A percentile compares a stretch with the other conserved stretches of the same genome.
Evolutionary conservation across 35 echinoderm and acorn worm species (phyloP).

Genomic region (Chiridota heheva): DNA sequence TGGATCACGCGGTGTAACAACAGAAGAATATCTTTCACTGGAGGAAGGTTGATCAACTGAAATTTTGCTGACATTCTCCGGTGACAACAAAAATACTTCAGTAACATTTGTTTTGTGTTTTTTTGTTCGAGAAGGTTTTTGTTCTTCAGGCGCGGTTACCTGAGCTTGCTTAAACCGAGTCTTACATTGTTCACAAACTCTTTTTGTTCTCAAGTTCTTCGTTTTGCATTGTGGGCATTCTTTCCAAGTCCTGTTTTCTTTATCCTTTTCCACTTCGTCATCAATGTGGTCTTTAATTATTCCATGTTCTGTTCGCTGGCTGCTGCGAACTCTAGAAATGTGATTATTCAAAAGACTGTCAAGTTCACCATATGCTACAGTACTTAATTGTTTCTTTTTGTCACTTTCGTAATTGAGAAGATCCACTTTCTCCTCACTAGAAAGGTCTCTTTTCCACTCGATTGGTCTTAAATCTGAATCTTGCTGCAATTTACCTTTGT

Average conservation of each 20-base stretch:
- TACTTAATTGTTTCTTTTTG: too few species aligned
- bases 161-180: background rate
- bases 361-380: too few species aligned
- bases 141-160: background rate
- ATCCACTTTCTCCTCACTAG: background rate
- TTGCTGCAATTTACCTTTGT: constrained; percentile 24
- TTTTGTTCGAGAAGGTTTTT: background rate
- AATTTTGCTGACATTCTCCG: too few species aligned
- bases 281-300: background rate
- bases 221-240: background rate
- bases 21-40: too few species aligned
- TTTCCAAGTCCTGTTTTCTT: constrained; percentile 17
- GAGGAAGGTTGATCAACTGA: too few species aligned
- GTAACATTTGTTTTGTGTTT: background rate
- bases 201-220: background rate
- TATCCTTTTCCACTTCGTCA: background rate
- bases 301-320: too few species aligned
- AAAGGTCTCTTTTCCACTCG: constrained; percentile 15
- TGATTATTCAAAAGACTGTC: too few species aligned
- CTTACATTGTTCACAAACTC: constrained; percentile 4
- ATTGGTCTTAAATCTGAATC: constrained; percentile 22
- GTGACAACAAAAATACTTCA: background rate
- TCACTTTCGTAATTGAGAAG: too few species aligned
- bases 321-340: too few species aligned
- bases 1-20: constrained; percentile 2